Evolutionary conservation across 2,888 invertebrate species (phyloP).

Genomic region (Seira musarum): DNA sequence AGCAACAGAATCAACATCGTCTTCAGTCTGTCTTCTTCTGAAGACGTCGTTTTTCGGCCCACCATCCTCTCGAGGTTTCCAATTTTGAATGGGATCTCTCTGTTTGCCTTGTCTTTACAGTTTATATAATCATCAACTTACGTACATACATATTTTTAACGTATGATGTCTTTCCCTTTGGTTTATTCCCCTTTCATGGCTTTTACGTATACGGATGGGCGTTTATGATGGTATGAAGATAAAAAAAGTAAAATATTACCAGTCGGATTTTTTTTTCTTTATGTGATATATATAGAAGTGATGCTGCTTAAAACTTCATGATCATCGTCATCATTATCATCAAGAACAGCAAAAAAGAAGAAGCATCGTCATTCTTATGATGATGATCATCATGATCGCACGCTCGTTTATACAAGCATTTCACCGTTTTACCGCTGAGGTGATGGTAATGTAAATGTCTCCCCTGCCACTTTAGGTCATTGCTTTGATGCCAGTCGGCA

Average conservation of each 20-base stretch:
- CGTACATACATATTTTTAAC: not conserved
- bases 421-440: constrained; percentile 19
- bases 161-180: not conserved
- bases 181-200: not conserved
- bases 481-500: constrained; percentile 34
- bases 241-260: not conserved
- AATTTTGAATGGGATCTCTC: constrained; percentile 46
- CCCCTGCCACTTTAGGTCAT: constrained; percentile 51
- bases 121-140: not conserved
- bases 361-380: not conserved
- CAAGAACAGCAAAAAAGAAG: not conserved
- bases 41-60: constrained; percentile 11
- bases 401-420: constrained; percentile 41
- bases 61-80: constrained; percentile 48
- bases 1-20: not conserved
- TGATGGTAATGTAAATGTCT: constrained; percentile 45
- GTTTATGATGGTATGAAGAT: constrained; percentile 2
- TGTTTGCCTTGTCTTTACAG: not conserved
- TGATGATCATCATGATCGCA: not conserved
- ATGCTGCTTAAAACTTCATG: not conserved
- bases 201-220: constrained; percentile 1
- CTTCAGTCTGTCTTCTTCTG: too few relatives aligned
- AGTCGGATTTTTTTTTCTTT: too few relatives aligned
- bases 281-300: constrained; percentile 3
- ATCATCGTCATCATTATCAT: constrained; percentile 27